Percentiles rank a stretch among this genome's conserved stretches.
Evolutionary conservation across 2,888 invertebrate genomes (phyloP).

Genomic region (Hypomecis atomaria): DNA sequence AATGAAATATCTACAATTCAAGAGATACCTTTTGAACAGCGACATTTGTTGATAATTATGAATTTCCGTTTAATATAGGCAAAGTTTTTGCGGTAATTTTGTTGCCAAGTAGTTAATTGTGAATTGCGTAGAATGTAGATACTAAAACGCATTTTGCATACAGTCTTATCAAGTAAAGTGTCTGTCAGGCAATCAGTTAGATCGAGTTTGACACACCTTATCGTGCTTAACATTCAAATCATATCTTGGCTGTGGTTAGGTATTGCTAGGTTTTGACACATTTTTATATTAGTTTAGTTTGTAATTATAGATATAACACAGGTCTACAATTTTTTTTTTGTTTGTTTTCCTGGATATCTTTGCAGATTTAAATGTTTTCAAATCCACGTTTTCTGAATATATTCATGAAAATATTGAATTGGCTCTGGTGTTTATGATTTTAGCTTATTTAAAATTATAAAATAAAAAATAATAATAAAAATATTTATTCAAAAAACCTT

Average conservation of each 20-base stretch:
- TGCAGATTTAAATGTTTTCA: too few species aligned
- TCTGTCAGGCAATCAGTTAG: conserved; percentile 31
- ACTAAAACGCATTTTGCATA: conserved; percentile 18
- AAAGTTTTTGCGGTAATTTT: conserved; percentile 15
- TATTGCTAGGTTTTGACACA: conserved; percentile 3
- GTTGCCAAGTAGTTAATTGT: conserved; percentile 14
- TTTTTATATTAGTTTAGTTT: neutral
- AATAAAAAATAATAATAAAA: too few species aligned
- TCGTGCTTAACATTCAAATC: conserved; percentile 25
- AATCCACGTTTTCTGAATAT: too few species aligned
- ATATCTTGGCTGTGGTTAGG: conserved; percentile 3
- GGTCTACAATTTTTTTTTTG: too few species aligned
- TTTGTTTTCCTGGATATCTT: too few species aligned
- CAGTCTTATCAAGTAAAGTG: conserved; percentile 27
- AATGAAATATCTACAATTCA: too few species aligned
- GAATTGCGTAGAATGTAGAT: conserved; percentile 13
- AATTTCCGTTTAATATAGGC: neutral
- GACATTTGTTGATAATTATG: neutral
- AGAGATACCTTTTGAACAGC: neutral
- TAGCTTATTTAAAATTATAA: too few species aligned
- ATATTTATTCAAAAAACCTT: too few species aligned
- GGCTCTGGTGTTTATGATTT: too few species aligned
- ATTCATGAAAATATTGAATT: too few species aligned
- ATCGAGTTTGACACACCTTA: conserved; percentile 33
- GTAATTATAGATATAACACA: neutral